Evolutionary conservation across 2,888 invertebrate genomes (phyloP).

Genomic region (Protonemura montana): DNA sequence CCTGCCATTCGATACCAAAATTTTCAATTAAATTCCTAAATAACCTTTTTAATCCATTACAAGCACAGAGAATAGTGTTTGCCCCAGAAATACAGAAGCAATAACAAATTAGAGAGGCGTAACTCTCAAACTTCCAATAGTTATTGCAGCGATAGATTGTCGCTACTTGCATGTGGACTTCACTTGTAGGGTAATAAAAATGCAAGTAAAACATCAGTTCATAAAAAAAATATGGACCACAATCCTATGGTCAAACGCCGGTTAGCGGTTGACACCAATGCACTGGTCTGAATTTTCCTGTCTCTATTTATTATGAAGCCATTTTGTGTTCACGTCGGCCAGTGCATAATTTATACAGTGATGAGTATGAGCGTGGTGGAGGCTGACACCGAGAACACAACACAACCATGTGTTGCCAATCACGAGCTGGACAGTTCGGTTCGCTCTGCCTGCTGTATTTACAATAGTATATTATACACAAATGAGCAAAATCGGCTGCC

Average conservation of each 20-base stretch:
- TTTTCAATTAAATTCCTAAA: too few species aligned
- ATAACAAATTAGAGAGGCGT: too few species aligned
- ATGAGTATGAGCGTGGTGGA: background rate
- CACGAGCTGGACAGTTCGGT: background rate
- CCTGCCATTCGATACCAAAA: too few species aligned
- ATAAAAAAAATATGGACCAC: background rate
- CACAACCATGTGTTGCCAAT: background rate
- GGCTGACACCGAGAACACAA: background rate
- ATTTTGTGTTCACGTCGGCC: background rate
- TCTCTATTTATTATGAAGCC: background rate
- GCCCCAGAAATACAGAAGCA: too few species aligned
- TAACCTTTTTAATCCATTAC: too few species aligned
- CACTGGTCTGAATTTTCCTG: background rate
- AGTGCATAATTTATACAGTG: background rate
- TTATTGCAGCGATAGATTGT: too few species aligned
- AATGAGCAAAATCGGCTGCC: background rate
- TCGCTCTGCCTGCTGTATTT: background rate
- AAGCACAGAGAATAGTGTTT: too few species aligned
- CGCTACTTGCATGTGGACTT: too few species aligned
- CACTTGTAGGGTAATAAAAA: background rate
- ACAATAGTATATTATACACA: background rate
- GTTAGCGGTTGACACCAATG: background rate
- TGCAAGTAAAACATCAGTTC: background rate
- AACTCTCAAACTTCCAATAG: too few species aligned
- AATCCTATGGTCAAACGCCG: background rate